A percentile compares a stretch with the other conserved stretches of the same genome.
Conservation (phyloP, 2,797 vertebrate genomes). For the Rousettus madagascariensis region DNA sequence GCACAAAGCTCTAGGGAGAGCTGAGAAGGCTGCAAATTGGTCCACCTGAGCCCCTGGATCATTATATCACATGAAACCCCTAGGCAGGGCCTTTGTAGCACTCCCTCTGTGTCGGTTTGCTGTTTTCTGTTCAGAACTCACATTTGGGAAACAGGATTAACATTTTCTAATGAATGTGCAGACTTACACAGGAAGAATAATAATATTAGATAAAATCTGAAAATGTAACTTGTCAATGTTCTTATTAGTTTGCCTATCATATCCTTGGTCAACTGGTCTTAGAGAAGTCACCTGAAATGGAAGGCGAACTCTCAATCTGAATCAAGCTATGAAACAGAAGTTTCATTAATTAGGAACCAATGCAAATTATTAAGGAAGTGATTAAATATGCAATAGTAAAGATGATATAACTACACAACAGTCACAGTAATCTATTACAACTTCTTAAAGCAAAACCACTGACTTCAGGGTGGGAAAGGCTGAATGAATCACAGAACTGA, state of each 20-base stretch:
- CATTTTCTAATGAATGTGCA: neutral
- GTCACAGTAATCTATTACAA: neutral
- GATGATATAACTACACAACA: neutral
- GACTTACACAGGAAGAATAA: neutral
- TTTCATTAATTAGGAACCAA: neutral
- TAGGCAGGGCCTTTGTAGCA: neutral
- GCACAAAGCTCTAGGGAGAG: conserved; percentile 38
- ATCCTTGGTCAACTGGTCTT: conserved; percentile 23
- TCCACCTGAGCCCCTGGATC: conserved; percentile 56
- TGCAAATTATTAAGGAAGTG: neutral
- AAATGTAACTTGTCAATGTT: neutral
- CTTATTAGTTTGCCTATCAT: conserved; percentile 38
- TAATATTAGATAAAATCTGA: conserved; percentile 17
- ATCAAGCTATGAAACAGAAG: neutral
- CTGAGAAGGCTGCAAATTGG: conserved; percentile 45
- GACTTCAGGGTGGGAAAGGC: neutral
- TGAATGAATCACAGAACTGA: neutral
- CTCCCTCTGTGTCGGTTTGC: conserved; percentile 24
- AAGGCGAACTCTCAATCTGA: neutral
- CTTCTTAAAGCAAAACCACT: conserved; percentile 19
- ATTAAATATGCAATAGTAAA: neutral
- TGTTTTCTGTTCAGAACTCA: conserved; percentile 25
- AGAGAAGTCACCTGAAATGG: neutral
- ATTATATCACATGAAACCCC: conserved; percentile 4
- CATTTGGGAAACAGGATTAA: conserved; percentile 41